These are phyloP conservation scores for Lepidothrix coronata DNA, from an alignment of 2,113 vertebrate species.

Conservation along the genomic window DNA sequence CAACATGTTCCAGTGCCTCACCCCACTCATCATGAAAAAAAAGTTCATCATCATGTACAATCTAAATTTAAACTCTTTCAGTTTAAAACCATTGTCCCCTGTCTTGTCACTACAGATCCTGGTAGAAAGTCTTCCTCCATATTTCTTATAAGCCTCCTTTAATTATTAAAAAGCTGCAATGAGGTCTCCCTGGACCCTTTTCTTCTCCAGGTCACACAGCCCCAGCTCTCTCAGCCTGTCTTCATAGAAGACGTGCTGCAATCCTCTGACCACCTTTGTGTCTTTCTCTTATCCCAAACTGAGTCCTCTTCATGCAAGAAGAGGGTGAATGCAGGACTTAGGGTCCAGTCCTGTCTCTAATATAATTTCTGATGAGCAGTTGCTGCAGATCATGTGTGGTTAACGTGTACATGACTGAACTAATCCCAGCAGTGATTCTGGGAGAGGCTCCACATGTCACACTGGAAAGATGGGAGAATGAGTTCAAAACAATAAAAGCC, in stretches of 20 bases:
- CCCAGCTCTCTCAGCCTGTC: not conserved
- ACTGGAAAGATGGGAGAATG: not conserved
- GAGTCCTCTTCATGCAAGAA: not conserved
- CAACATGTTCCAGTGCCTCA: not conserved
- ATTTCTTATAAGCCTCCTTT: not conserved
- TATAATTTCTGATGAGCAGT: not conserved
- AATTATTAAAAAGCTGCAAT: not conserved
- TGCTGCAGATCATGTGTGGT: not conserved
- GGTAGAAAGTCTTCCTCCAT: not conserved
- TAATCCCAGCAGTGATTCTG: not conserved
- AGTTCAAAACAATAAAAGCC: not conserved
- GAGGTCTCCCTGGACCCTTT: not conserved
- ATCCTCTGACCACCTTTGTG: not conserved
- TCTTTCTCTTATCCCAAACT: not conserved
- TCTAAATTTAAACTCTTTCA: not conserved
- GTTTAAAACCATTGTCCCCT: not conserved
- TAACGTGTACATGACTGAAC: not conserved
- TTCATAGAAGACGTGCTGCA: not conserved
- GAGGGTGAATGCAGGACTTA: not conserved
- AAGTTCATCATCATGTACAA: not conserved
- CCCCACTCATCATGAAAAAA: accelerated
- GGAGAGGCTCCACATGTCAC: not conserved
- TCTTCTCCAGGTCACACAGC: not conserved
- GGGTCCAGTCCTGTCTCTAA: not conserved
- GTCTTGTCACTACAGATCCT: not conserved